Percentiles rank a stretch among this genome's conserved stretches.
Conservation (phyloP, 1,140 invertebrate genomes). For the Temnothorax longispinosus region DNA sequence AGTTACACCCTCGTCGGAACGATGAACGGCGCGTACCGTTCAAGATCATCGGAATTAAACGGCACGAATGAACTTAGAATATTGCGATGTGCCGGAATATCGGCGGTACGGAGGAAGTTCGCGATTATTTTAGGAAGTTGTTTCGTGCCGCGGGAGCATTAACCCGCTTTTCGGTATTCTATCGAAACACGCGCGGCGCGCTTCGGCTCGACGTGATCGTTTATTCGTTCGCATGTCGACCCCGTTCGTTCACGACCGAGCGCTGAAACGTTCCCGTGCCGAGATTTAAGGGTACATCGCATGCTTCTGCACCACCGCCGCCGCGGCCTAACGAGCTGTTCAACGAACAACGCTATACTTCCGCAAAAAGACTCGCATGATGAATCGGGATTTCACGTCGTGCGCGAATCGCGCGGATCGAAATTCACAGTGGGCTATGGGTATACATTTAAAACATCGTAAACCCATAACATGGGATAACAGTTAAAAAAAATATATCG, state of each 20-base stretch:
- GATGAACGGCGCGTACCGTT: background rate
- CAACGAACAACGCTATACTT: slow-evolving; percentile 45
- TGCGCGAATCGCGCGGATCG: slow-evolving; percentile 47
- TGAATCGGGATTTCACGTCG: slow-evolving; percentile 42
- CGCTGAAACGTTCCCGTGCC: background rate
- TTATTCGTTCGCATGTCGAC: slow-evolving; percentile 64
- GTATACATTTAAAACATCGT: background rate
- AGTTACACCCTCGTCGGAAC: background rate
- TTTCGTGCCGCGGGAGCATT: slow-evolving; percentile 69
- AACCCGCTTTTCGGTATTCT: slow-evolving; percentile 65
- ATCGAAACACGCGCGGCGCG: slow-evolving; percentile 27
- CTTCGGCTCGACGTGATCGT: slow-evolving; percentile 43
- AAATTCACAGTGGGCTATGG: background rate
- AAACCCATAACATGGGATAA: background rate
- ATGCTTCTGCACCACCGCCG: slow-evolving; percentile 37
- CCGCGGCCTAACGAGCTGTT: slow-evolving; percentile 52
- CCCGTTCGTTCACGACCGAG: slow-evolving; percentile 47
- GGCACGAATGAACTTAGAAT: slow-evolving; percentile 31
- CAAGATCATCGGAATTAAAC: slow-evolving; percentile 16
- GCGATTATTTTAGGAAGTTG: slow-evolving; percentile 64
- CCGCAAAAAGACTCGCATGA: slow-evolving; percentile 25
- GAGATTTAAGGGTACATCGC: slow-evolving; percentile 67
- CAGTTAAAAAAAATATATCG: background rate
- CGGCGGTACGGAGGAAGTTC: slow-evolving; percentile 30
- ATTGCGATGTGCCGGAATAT: slow-evolving; percentile 59